A percentile compares a stretch with the other conserved stretches of the same genome.
Evolutionary conservation across 2,888 invertebrate species (phyloP).

Genomic region (Seladonia tumulorum): DNA sequence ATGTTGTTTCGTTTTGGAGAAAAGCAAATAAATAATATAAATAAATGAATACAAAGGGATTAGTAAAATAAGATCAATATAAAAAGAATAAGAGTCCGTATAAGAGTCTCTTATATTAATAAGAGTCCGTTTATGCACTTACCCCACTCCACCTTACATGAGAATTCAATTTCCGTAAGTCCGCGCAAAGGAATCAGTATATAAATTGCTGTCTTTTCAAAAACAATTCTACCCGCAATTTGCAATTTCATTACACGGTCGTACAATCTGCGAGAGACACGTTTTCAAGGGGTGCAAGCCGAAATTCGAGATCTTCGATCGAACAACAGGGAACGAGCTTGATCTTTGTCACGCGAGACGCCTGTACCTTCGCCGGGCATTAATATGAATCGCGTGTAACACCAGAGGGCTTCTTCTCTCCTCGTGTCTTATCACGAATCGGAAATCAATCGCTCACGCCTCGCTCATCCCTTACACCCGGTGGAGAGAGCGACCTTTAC

Average conservation of each 20-base stretch:
- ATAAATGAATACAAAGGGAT: no score
- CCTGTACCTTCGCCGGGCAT: conserved; percentile 8
- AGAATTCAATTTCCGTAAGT: no score
- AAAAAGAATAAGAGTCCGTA: no score
- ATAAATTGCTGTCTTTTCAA: no score
- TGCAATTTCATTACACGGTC: neutral
- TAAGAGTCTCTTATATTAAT: no score
- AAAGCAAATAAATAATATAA: no score
- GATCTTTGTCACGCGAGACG: conserved; percentile 43
- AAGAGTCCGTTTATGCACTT: no score
- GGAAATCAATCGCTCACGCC: conserved; percentile 49
- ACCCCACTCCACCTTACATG: no score
- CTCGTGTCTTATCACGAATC: conserved; percentile 52
- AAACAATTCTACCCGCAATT: no score
- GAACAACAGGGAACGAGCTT: conserved; percentile 30
- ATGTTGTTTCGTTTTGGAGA: no score
- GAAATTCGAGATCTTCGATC: conserved; percentile 7
- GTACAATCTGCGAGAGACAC: neutral
- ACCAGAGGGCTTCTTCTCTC: neutral
- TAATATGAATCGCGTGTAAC: conserved; percentile 31
- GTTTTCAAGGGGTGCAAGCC: neutral
- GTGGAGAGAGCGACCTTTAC: conserved; percentile 30
- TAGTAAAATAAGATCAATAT: no score
- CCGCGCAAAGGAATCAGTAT: no score
- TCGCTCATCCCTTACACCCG: conserved; percentile 35